A percentile compares a stretch with the other conserved stretches of the same genome.
These are phyloP conservation scores for Drosophila histrio DNA, from an alignment of 2,888 invertebrate genomes.

Conservation along the genomic window DNA sequence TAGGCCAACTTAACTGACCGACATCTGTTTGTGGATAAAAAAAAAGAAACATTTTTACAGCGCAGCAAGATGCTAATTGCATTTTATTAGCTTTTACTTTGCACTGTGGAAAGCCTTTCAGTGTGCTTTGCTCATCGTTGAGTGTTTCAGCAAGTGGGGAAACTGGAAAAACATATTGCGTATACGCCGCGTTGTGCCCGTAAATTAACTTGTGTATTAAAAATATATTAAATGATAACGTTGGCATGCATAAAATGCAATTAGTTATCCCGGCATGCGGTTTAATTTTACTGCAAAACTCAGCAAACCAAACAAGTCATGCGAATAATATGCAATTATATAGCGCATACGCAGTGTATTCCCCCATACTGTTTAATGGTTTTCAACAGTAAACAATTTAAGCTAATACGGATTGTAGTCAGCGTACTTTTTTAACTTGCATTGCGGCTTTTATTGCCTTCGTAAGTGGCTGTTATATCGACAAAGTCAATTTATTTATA, in stretches of 20 bases:
- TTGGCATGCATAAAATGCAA: slow-evolving; percentile 24
- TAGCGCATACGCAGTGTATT: slow-evolving; percentile 14
- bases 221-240: slow-evolving; percentile 20
- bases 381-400: slow-evolving; percentile 3
- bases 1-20: background rate
- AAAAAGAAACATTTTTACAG: background rate
- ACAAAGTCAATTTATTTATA: slow-evolving; percentile 41
- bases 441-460: slow-evolving; percentile 28
- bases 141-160: background rate
- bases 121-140: background rate
- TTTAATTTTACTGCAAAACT: background rate
- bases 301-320: background rate
- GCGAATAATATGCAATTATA: slow-evolving; percentile 22
- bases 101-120: background rate
- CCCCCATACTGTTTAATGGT: background rate
- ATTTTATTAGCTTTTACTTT: slow-evolving; percentile 4
- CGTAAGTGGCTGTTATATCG: slow-evolving; percentile 54
- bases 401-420: slow-evolving; percentile 9
- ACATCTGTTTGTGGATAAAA: slow-evolving; percentile 1
- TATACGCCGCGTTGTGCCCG: slow-evolving; percentile 4
- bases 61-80: slow-evolving; percentile 4
- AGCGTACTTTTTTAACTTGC: background rate
- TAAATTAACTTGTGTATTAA: slow-evolving; percentile 33
- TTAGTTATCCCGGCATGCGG: slow-evolving; percentile 9
- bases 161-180: background rate